Evolutionary conservation across 64 coral and sea anemone species (phyloP), one percentile per base, ranked within the genome.

Genomic region (Cladopsammia gracilis): DNA sequence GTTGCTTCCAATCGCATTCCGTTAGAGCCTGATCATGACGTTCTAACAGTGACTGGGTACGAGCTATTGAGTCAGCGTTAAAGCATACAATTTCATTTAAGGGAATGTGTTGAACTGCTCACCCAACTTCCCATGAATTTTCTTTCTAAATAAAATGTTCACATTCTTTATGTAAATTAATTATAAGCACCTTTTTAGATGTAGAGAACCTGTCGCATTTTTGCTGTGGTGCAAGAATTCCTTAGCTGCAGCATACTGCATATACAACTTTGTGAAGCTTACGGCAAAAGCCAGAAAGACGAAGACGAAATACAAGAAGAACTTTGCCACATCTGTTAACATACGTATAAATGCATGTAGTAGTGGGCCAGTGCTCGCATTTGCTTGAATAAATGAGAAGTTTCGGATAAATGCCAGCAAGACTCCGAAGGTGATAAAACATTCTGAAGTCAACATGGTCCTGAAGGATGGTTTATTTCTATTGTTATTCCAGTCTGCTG

Each of bases 291-390:
- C 62, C 44, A 84, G 25, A 49, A 84, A 84, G 20, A 84, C 61
- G n/a, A 84, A 84, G 13, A 50, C 20, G 62, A 84, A 68, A 67
- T 84, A 84, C 3, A 68, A 84, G 19, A 50, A 68, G 47, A 84
- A 84, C 62, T 66, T 84, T 45, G 19, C 62, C 45, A 84, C 80
- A 67, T 84, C 80, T 11, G 68, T 67, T 45, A 84, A 24, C 80
- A 84, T 84, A 14, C 22, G 16, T 3, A 25, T 49, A 18, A 84
- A 84, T 7, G 80, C 80, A 20, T 67, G 61, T 15, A 84, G 61
- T 10, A 84, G 60, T 24, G 80, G 80, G 11, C 80, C 80, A 50
- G 48, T 67, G n/a, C 60, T 84, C 8, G 61, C 10, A 16, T 24
- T 84, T 20, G 44, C 60, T 50, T 84, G 80, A 10, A 84, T 84